phyloP scores from a whole-genome alignment of 2,797 vertebrate genomes.

The Myiotriccus ornatus region DNA sequence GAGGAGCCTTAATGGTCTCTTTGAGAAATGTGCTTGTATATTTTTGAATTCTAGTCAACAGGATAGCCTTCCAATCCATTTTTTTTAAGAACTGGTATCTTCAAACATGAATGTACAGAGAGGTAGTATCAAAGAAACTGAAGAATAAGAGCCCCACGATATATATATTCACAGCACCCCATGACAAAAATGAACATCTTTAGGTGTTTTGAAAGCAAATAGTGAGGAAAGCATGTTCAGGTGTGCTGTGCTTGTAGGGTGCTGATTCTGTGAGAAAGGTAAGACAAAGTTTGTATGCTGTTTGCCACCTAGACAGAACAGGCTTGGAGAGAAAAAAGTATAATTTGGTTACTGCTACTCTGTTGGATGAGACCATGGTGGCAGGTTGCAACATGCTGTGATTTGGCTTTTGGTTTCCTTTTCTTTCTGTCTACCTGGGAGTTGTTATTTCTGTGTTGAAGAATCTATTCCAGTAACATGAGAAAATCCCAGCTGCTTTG shows the following conservation, averaged over 20 bases:
- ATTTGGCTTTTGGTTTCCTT: background rate
- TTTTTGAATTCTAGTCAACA: conserved; percentile 23
- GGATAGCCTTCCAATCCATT: background rate
- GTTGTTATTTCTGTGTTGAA: background rate
- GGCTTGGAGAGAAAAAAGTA: background rate
- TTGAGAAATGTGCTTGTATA: background rate
- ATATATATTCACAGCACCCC: background rate
- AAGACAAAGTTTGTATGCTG: background rate
- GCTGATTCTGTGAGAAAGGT: background rate
- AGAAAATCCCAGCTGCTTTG: background rate
- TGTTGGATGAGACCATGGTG: background rate
- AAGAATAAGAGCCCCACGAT: background rate
- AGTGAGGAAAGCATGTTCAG: background rate
- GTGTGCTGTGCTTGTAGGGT: background rate
- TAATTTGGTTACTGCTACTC: background rate
- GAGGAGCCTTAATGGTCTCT: conserved; percentile 41
- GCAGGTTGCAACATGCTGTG: background rate
- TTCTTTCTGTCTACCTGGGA: background rate
- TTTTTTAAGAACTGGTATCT: background rate
- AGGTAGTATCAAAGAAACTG: background rate
- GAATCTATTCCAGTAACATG: background rate
- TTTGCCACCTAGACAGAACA: background rate
- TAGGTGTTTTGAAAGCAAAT: background rate
- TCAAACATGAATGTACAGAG: background rate
- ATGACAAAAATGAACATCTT: background rate